Base-by-base conservation (phyloP, 64 coral and sea anemone genomes). In the Catalaphyllia jardinei region DNA sequence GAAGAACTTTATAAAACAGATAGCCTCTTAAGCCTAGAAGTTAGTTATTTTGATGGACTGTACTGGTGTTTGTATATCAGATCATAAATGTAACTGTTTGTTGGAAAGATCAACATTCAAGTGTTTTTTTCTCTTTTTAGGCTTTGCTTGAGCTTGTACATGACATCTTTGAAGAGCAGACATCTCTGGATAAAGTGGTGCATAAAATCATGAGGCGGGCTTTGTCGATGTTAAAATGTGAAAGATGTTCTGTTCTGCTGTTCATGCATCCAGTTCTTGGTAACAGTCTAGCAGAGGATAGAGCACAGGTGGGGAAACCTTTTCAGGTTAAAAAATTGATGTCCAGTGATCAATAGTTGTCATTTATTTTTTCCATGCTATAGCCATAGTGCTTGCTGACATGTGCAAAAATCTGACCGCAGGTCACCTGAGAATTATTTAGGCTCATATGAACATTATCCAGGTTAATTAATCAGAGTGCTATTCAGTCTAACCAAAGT, bases 111-210 rank as follows among this genome's bases (percentile, higher is more conserved):
- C 25, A n/a, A 29, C n/a, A 5, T 11, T 69, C 22, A 69, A 27
- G 4, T 77, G 38, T 52, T 22, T 50, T 15, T 77, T 4, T 9
- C 39, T 29, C 7, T 86, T 17, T 64, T 24, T 54, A 99, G 97
- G 97, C 94, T 30, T 84, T 99, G 82, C 94, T 99, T 29, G 97
- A 99, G 74, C 88, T 99, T 62, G 94, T 99, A 2, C 97, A 99
- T 76, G 97, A 99, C 75, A 99, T 99, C 72, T 99, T 99, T 93
- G 97, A 99, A 80, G 97, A 99, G 17, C 97, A 99, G 77, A 99
- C 97, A 16, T 99, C 97, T 9, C 82, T 99, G 17, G 90, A 95
- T 50, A 95, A 95, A 79, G 91, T 99, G 79, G 94, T 99, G 13
- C 94, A 99, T 84, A 95, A 95, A 69, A 95, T 99, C 52, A 99